Evolutionary conservation across 2,888 invertebrate species (phyloP), one percentile per base, ranked within the genome.

Genomic region (Drosophila niveifrons): DNA sequence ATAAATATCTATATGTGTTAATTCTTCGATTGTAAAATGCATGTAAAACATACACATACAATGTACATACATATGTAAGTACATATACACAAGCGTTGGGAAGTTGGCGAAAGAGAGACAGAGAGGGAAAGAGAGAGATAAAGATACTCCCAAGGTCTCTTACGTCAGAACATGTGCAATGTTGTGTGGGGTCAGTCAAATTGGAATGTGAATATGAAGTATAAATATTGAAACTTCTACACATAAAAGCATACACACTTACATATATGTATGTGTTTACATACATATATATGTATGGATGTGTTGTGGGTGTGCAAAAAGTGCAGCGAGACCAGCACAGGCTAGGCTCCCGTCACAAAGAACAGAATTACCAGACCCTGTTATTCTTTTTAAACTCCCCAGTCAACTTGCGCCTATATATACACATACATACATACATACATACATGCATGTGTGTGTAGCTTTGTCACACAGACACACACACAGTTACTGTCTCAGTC

Each of bases 131-230:
- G 44, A 39, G 34, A 36, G 39, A 55, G 39, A 57, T 55, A 47
- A 61, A 52, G 74, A 68, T 71, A 70, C 66, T 75, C 69, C 74
- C 85, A 83, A 83, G 82, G 82, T 36, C 11, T 75, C 80, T 77
- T 66, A 65, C 66, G 74, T 68, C 77, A 77, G 77, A 73, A 66
- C 78, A 72, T 61, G 52, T 62, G 69, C 69, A 70, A 76, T 85
- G 83, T 83, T 83, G 86, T 82, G 82, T 80, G 82, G 82, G 86
- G 82, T 83, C 82, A 85, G 86, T 75, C 86, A 73, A 74, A 78
- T 66, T 59, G 69, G 57, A 74, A 58, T 51, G 62, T 29, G 36
- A 66, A 61, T 48, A 47, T 18, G 11, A 56, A 61, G 51, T 43
- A 34, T 39, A 41, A 46, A 56, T 36, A 56, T 15, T 29, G 15